A percentile compares a stretch with the other conserved stretches of the same genome.
phyloP scores from a whole-genome alignment of 1,140 invertebrate genomes.

The Hycleus phaleratus region DNA sequence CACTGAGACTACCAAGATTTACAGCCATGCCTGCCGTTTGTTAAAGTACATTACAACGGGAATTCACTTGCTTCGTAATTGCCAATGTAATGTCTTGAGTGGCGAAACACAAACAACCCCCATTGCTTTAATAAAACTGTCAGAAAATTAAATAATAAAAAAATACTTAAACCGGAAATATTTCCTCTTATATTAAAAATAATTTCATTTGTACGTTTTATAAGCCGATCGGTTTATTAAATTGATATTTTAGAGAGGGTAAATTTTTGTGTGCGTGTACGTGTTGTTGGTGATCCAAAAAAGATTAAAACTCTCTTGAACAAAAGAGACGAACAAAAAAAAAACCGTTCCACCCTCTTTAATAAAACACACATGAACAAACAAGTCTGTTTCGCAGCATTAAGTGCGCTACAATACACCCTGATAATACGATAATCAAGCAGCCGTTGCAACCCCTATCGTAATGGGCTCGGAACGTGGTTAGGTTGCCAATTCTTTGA shows the following conservation, averaged over 20 bases:
- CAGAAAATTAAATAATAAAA: too few relatives aligned
- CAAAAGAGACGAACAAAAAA: neutral
- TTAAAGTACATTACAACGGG: conserved; percentile 18
- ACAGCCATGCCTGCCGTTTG: conserved; percentile 15
- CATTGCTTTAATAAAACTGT: too few relatives aligned
- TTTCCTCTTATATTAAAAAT: neutral
- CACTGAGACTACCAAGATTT: conserved; percentile 20
- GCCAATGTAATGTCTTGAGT: conserved; percentile 8
- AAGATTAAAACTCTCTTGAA: neutral
- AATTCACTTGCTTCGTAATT: conserved; percentile 19
- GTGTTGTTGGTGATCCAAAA: neutral
- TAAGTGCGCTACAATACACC: conserved; percentile 29
- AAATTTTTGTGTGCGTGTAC: neutral
- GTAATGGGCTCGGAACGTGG: conserved; percentile 26
- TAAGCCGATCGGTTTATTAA: neutral
- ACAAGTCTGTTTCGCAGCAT: conserved; percentile 26
- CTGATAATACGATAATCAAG: conserved; percentile 32
- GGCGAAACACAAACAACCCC: neutral
- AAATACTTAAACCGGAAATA: neutral
- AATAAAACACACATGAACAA: conserved; percentile 19
- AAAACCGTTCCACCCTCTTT: conserved; percentile 4
- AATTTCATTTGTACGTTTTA: neutral
- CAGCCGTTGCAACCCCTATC: conserved; percentile 22
- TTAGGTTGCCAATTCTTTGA: conserved; percentile 16
- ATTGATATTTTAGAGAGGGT: too few relatives aligned